phyloP scores from a whole-genome alignment of 2,797 vertebrate genomes.

The Brachyalestes nurse region DNA sequence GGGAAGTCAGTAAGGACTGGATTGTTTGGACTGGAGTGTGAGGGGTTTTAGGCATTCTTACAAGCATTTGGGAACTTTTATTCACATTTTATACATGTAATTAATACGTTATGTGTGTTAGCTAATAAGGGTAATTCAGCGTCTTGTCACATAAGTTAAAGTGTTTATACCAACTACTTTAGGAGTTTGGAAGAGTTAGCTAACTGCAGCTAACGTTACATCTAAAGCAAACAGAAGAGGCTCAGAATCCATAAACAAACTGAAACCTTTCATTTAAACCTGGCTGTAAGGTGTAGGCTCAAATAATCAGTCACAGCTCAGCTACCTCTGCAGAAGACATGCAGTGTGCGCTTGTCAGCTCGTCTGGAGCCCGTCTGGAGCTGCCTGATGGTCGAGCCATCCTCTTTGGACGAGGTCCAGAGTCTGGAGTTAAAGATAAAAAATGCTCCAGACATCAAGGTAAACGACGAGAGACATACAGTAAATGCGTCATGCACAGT shows the following conservation, averaged over 20 bases:
- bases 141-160: too few species aligned
- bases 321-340: constrained; percentile 51
- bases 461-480: background rate
- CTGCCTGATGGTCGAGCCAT: constrained; percentile 74
- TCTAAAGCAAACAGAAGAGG: background rate
- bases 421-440: constrained; percentile 76
- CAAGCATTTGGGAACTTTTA: background rate
- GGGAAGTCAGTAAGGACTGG: background rate
- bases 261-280: background rate
- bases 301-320: background rate
- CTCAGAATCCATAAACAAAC: background rate
- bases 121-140: too few species aligned
- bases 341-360: constrained; percentile 70
- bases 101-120: too few species aligned
- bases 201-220: background rate
- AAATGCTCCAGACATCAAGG: constrained; percentile 81
- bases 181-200: background rate
- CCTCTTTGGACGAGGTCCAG: constrained; percentile 76
- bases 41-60: background rate
- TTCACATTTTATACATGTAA: too few species aligned
- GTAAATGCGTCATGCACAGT: background rate
- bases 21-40: background rate
- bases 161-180: background rate
- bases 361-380: constrained; percentile 61
- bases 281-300: background rate